phyloP scores from a whole-genome alignment of 1,140 invertebrate species.

The Cherax quadricarinatus region DNA sequence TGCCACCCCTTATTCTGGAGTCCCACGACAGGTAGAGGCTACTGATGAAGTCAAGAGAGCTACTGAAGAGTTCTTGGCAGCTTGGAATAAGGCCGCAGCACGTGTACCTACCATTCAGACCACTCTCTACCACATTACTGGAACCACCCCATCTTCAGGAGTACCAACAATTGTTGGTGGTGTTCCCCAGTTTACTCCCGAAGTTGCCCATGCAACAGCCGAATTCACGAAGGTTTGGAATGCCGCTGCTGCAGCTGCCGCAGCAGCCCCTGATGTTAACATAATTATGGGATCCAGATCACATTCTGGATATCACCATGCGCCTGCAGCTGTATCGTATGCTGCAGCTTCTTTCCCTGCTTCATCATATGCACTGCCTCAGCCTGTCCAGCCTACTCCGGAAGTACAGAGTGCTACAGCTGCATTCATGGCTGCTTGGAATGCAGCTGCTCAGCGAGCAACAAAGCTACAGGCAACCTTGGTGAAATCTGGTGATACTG shows the following conservation, averaged over 20 bases:
- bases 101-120: conserved; percentile 21
- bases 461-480: conserved; percentile 8
- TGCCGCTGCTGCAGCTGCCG: conserved; percentile 50
- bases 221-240: conserved; percentile 48
- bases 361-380: not conserved
- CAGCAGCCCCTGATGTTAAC: conserved; percentile 49
- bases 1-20: not conserved
- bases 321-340: not conserved
- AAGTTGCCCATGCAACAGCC: conserved; percentile 16
- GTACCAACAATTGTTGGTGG: not conserved
- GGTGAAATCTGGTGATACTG: not conserved
- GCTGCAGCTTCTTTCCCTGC: not conserved
- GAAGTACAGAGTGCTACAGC: conserved; percentile 50
- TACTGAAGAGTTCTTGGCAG: conserved; percentile 34
- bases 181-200: conserved; percentile 31
- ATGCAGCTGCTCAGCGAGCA: conserved; percentile 23
- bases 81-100: conserved; percentile 40
- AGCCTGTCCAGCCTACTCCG: conserved; percentile 30
- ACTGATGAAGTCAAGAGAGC: conserved; percentile 42
- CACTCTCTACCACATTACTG: conserved; percentile 22
- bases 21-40: conserved; percentile 9
- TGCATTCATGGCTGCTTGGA: conserved; percentile 59
- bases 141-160: not conserved
- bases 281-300: conserved; percentile 42
- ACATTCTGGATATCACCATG: too few relatives aligned